Evolutionary conservation across 2,113 vertebrate species (phyloP), one percentile per base, ranked within the genome.

Genomic region (Phylloscopus whistleri): DNA sequence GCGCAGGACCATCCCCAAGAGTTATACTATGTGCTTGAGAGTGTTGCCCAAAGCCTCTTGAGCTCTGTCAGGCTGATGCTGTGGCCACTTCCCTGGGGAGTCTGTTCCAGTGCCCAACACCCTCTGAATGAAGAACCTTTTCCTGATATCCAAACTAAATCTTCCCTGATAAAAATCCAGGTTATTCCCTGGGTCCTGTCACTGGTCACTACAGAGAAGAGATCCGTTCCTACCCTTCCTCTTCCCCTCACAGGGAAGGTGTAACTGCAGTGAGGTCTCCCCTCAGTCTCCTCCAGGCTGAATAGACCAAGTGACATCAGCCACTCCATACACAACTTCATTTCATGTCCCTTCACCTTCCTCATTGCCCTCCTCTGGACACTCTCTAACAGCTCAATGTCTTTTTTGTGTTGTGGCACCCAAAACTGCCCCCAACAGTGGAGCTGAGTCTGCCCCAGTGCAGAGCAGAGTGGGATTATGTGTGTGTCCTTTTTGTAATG

Each of bases 171-270:
- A 51, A 27, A 76, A 19, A 1, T 35, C 51, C 35, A 59, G 46
- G 20, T 6, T 5, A 11, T 18, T 51, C 35, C 16, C 8, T 0
- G 0, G 2, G 2, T 49, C 3, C 52, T 43, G 20, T 35, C 30
- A 9, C 13, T n/a, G 41, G 41, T 22, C 51, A 56, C 7, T 24
- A 30, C 7, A 21, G 16, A 21, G 24, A 1, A 48, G 2, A 66
- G 13, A 43, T 51, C 31, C 21, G 35, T 67, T 17, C 24, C 52
- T 76, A 35, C 18, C 11, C 22, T 35, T 75, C 10, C 60, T 59
- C 3, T 51, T 43, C 5, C 26, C 17, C 44, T 86, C 44, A 14
- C 2, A 1, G 5, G 12, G 59, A 86, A 67, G 21, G 0, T 67
- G 26, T 31, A 14, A 9, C 43, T 51, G 31, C 83, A 58, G 4